Conservation (phyloP, 1,140 invertebrate genomes). For the Calliphora vicina region DNA sequence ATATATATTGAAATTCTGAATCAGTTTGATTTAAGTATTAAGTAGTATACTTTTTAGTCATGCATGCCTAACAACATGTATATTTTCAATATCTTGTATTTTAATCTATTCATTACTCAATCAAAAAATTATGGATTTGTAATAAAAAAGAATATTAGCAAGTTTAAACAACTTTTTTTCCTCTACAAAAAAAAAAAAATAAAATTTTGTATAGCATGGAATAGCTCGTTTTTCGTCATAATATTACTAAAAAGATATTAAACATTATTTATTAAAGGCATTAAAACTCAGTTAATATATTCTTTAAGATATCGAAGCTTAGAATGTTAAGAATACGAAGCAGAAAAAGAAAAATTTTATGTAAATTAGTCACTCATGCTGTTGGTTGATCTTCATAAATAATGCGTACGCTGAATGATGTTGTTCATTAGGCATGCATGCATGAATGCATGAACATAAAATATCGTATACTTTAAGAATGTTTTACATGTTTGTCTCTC, state of each 20-base stretch:
- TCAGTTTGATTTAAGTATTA: no score
- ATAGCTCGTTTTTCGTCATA: not conserved
- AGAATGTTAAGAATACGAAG: not conserved
- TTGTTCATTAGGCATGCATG: slow-evolving; percentile 9
- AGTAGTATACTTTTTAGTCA: no score
- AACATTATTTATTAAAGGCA: slow-evolving; percentile 5
- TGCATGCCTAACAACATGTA: no score
- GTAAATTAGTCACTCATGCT: not conserved
- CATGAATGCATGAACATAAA: not conserved
- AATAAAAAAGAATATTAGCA: not conserved
- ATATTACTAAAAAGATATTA: slow-evolving; percentile 3
- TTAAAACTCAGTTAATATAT: slow-evolving; percentile 5
- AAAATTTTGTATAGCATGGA: no score
- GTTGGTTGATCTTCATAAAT: slow-evolving; percentile 40
- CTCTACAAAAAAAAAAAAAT: not conserved
- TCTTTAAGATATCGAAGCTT: not conserved
- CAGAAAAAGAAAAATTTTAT: not conserved
- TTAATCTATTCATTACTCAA: slow-evolving; percentile 5
- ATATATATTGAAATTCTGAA: no score
- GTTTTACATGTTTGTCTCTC: not conserved
- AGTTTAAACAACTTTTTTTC: not conserved
- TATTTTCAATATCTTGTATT: not conserved
- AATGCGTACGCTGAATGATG: slow-evolving; percentile 34
- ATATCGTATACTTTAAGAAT: not conserved
- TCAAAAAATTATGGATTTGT: slow-evolving; percentile 5